Evolutionary conservation across 2,113 vertebrate species (phyloP).

Genomic region (Arenaria interpres): DNA sequence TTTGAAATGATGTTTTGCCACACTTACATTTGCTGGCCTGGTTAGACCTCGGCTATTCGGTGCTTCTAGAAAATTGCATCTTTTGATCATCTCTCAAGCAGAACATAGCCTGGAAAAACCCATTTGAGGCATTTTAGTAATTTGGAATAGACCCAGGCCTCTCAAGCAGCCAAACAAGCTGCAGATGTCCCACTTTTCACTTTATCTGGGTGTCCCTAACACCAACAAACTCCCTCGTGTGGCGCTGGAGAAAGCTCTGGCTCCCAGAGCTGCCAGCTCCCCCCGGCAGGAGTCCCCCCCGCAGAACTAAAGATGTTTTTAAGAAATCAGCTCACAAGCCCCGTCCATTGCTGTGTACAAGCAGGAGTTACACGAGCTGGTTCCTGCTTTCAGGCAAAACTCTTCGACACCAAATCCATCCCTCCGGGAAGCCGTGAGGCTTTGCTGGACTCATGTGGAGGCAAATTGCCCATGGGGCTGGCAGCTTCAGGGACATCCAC

Average conservation of each 20-base stretch:
- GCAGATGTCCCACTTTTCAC: background rate
- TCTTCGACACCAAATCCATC: background rate
- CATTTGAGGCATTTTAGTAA: background rate
- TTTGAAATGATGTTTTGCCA: background rate
- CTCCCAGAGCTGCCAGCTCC: background rate
- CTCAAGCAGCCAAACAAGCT: background rate
- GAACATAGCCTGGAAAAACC: background rate
- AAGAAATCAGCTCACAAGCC: background rate
- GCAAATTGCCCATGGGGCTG: fast-evolving
- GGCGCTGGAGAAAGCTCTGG: background rate
- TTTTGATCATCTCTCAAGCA: background rate
- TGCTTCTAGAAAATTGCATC: background rate
- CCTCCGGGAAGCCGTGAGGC: background rate
- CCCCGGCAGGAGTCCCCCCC: background rate
- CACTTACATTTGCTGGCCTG: background rate
- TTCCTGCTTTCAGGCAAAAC: background rate
- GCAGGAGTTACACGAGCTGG: background rate
- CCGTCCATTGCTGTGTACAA: fast-evolving
- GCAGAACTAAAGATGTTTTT: background rate
- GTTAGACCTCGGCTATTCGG: background rate
- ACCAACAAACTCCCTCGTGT: background rate
- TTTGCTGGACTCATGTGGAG: background rate
- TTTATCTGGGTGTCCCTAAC: background rate
- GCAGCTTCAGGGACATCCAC: background rate
- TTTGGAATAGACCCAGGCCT: background rate